These are phyloP conservation scores for Triplophysa yarkandensis DNA, from an alignment of 2,797 vertebrate genomes.

Conservation along the genomic window DNA sequence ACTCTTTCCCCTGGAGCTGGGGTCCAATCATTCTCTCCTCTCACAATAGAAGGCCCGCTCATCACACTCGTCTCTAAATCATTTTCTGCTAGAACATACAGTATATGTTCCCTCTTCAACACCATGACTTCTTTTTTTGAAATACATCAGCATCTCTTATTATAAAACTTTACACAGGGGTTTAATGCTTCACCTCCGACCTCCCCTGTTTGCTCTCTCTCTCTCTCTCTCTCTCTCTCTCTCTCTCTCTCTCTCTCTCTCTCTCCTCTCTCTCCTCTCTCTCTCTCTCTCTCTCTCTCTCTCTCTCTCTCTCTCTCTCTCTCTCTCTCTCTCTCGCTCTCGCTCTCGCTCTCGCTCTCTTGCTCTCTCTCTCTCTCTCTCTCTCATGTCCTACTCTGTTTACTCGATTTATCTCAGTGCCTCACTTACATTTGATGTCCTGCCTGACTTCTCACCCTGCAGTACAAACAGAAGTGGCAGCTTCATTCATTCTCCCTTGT, in stretches of 20 bases:
- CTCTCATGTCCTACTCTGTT: conserved; percentile 5
- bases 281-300: not conserved
- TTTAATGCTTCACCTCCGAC: conserved; percentile 29
- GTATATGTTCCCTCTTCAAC: not conserved
- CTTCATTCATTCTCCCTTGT: conserved; percentile 27
- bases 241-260: not conserved
- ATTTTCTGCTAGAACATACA: not conserved
- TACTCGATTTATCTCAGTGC: conserved; percentile 9
- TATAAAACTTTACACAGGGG: not conserved
- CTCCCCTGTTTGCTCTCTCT: not conserved
- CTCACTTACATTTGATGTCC: conserved; percentile 22
- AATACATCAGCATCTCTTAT: conserved; percentile 12
- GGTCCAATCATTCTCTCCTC: not conserved
- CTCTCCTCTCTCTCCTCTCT: not conserved
- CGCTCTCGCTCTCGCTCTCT: not conserved
- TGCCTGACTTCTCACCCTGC: conserved; percentile 6
- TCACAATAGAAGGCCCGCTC: not conserved
- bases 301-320: not conserved
- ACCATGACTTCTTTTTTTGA: not conserved
- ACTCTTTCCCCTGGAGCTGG: not conserved
- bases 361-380: not conserved
- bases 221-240: not conserved
- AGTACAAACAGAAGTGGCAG: conserved; percentile 22
- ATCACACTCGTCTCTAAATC: no score
- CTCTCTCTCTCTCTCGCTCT: not conserved